These are phyloP conservation scores for Hydropsyche betteni DNA, from an alignment of 2,888 invertebrate genomes.

Conservation along the genomic window DNA sequence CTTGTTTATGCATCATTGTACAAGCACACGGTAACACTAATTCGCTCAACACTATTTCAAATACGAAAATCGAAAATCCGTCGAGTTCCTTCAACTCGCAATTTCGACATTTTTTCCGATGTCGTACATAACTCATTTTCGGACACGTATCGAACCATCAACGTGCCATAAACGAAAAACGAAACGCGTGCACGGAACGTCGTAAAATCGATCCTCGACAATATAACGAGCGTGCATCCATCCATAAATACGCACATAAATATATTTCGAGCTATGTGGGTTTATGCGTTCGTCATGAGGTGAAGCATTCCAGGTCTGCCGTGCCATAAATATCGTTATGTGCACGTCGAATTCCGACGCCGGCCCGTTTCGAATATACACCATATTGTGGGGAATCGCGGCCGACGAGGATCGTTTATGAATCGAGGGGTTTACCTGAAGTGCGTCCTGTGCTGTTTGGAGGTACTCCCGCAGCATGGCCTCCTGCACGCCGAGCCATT, in stretches of 20 bases:
- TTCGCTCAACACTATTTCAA: too few species aligned
- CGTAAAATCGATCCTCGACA: too few species aligned
- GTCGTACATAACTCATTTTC: too few species aligned
- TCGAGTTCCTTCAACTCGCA: too few species aligned
- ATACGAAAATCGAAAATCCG: too few species aligned
- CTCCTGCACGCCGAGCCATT: constrained; percentile 97
- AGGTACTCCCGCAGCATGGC: constrained; percentile 97
- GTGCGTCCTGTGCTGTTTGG: constrained; percentile 92
- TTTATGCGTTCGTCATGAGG: constrained; percentile 21
- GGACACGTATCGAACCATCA: too few species aligned
- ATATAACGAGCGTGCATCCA: neutral
- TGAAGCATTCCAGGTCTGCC: constrained; percentile 14
- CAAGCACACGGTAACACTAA: too few species aligned
- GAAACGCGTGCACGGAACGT: too few species aligned
- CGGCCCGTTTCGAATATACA: neutral
- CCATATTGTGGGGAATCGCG: neutral
- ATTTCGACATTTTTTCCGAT: too few species aligned
- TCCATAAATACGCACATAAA: constrained; percentile 1
- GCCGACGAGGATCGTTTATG: too few species aligned
- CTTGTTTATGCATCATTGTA: too few species aligned
- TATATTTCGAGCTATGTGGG: constrained; percentile 18
- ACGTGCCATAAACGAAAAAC: too few species aligned
- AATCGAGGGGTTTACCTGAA: constrained; percentile 74
- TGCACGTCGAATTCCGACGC: constrained; percentile 6
- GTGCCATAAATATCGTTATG: constrained; percentile 9